Evolutionary conservation across 2,888 invertebrate species (phyloP), one percentile per base, ranked within the genome.

Genomic region (Charanyca ferruginea): DNA sequence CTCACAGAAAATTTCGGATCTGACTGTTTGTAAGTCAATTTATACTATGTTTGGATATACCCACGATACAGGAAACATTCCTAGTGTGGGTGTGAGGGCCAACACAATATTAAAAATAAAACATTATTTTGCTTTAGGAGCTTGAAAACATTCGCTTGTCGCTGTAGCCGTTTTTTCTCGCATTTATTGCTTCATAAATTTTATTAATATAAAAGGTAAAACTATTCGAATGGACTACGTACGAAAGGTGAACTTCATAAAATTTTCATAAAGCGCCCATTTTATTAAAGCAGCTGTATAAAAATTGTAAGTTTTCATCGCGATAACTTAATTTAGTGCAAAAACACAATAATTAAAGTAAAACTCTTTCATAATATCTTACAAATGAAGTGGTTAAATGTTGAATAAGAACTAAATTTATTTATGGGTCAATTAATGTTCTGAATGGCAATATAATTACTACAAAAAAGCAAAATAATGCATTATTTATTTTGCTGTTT

Each of bases 261-360:
- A 49, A 4, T 35, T 25, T 47, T 18, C 2, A 25, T 55, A 22
- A 25, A 48, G 1, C 25, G n/a, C 13, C 3, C 13, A 32, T 22
- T 66, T 55, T 35, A 58, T 54, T 9, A 42, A 51, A 51, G 25
- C 51, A 9, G 16, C 2, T 22, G 18, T 42, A 38, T 45, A 42
- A 18, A 63, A 16, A 67, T 38, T 42, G 58, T 52, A 49, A 47
- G 35, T 53, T 45, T 59, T 52, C 25, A 59, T 66, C 51, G 18
- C 47, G 64, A 65, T 70, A 74, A 70, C 54, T 52, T 41, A 59
- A 60, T 70, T 79, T 23, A 22, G 62, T 47, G 45, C 48, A 66
- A 25, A 53, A 47, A 60, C 25, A 63, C 68, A 59, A 55, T 32
- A 53, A 53, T 32, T 18, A n/a, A 32, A 68, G 18, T 53, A 65